A percentile compares a stretch with the other conserved stretches of the same genome.
These are phyloP conservation scores for Pristionchus arcanus DNA, from an alignment of 2,888 invertebrate species.

Conservation along the genomic window DNA sequence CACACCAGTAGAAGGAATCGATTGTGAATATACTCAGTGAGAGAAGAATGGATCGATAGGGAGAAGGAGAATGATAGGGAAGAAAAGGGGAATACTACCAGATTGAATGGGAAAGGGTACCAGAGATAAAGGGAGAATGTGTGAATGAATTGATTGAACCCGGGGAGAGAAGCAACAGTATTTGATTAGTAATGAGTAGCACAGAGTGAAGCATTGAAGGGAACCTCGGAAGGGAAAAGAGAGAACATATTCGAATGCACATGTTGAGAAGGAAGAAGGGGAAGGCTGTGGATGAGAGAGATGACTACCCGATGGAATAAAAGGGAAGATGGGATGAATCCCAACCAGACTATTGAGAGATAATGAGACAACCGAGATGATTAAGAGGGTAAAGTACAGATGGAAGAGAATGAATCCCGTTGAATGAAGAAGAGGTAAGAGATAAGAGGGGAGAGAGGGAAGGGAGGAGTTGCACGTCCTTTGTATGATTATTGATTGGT, in stretches of 20 bases:
- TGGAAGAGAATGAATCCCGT: constrained; percentile 17
- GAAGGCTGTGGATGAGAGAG: background rate
- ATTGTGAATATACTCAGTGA: constrained; percentile 15
- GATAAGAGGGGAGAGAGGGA: background rate
- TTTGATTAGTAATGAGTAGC: constrained; percentile 26
- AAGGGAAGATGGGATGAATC: background rate
- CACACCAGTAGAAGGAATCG: background rate
- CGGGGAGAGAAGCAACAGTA: background rate
- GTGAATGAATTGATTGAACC: constrained; percentile 24
- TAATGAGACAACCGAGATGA: constrained; percentile 35
- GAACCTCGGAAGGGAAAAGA: background rate
- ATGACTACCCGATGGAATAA: background rate
- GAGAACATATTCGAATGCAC: constrained; percentile 9
- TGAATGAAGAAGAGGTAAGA: background rate
- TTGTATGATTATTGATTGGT: constrained; percentile 45
- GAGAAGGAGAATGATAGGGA: background rate
- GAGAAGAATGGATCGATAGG: constrained; percentile 16
- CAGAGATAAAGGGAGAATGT: constrained; percentile 21
- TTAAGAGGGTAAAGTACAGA: background rate
- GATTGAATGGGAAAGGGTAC: constrained; percentile 22
- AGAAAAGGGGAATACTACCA: background rate
- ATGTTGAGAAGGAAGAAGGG: background rate
- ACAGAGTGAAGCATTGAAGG: background rate
- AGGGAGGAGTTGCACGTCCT: constrained; percentile 28
- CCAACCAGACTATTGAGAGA: constrained; percentile 8